A percentile compares a stretch with the other conserved stretches of the same genome.
Evolutionary conservation across 2,888 invertebrate species (phyloP).

Genomic region (Amphipyra tragopoginis): DNA sequence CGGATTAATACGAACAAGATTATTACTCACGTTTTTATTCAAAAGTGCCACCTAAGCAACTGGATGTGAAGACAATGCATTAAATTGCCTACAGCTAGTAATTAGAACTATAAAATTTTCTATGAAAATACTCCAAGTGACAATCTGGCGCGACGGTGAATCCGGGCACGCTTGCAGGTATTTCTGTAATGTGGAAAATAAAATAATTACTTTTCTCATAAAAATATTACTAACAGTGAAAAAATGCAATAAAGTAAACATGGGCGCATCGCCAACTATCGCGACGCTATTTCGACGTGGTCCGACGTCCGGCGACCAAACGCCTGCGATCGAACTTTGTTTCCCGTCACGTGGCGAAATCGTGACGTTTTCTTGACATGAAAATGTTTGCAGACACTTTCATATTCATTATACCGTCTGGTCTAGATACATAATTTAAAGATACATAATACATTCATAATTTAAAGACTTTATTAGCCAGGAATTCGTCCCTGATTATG

Average conservation of each 20-base stretch:
- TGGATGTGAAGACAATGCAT: not conserved
- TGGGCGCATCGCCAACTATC: conserved; percentile 81
- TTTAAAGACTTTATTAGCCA: too few species aligned
- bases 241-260: conserved; percentile 78
- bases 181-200: conserved; percentile 61
- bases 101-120: not conserved
- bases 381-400: conserved; percentile 32
- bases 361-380: conserved; percentile 35
- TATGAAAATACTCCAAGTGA: conserved; percentile 17
- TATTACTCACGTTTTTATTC: conserved; percentile 10
- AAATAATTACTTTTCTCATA: conserved; percentile 69
- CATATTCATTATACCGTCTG: conserved; percentile 12
- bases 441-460: too few species aligned
- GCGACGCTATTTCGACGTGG: conserved; percentile 79
- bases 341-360: conserved; percentile 57
- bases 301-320: conserved; percentile 64
- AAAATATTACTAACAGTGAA: conserved; percentile 70
- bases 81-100: not conserved
- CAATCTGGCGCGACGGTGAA: conserved; percentile 40
- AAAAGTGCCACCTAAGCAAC: conserved; percentile 7
- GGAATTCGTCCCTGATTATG: too few species aligned
- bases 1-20: conserved; percentile 22
- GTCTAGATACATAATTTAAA: not conserved
- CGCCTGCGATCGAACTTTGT: conserved; percentile 61
- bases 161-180: conserved; percentile 49